Conservation (phyloP, 2,113 vertebrate species). For the Fregata magnificens region DNA sequence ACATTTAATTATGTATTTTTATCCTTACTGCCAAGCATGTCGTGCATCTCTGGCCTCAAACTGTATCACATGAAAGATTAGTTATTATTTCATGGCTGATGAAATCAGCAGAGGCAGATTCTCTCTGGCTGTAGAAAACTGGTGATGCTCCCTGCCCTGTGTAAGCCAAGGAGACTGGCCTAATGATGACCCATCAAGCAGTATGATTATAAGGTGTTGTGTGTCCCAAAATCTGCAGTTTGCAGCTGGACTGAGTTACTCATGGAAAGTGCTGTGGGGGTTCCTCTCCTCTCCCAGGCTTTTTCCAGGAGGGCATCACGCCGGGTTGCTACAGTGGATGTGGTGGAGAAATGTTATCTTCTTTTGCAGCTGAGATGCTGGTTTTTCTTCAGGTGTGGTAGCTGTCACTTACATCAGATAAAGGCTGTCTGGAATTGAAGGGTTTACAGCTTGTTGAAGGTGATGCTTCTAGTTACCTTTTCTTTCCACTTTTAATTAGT, state of each 20-base stretch:
- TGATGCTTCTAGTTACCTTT: not conserved
- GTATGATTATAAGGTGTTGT: not conserved
- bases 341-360: not conserved
- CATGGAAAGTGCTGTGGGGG: not conserved
- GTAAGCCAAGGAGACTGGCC: not conserved
- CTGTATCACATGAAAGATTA: not conserved
- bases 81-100: not conserved
- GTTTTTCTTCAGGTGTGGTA: not conserved
- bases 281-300: not conserved
- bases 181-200: not conserved
- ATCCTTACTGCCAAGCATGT: not conserved
- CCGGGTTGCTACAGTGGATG: not conserved
- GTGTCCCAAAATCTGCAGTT: not conserved
- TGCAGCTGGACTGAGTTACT: not conserved
- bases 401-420: not conserved
- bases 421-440: not conserved
- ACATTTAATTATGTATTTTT: constrained; percentile 4
- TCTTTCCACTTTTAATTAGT: not conserved
- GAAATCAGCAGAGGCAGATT: not conserved
- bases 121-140: not conserved
- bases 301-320: not conserved
- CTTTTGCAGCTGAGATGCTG: not conserved
- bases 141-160: not conserved
- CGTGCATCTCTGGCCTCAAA: not conserved
- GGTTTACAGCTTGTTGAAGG: not conserved